Base-by-base conservation (phyloP, 2,888 invertebrate species). In the Oscheius sp. region DNA sequence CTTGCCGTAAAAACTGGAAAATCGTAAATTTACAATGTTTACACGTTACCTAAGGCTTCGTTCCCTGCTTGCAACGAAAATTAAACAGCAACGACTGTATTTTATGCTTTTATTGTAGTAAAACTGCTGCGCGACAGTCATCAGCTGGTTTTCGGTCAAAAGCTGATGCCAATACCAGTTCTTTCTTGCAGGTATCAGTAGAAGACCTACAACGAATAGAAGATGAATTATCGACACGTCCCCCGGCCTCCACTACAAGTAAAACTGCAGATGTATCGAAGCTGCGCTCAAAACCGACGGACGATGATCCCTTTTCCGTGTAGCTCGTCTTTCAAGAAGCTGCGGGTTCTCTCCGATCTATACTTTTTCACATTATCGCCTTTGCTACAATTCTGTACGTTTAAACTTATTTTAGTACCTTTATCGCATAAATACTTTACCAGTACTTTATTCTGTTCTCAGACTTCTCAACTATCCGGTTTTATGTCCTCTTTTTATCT, bases 191-290 rank as follows among this genome's bases (percentile, higher is more conserved):
- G 85, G 85, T 87, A 0, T 81, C 80, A 3, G 74, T 84, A 2
- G 84, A 86, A 70, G 87, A 87, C 57, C 87, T 88, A 50, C 83
- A 85, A 48, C 60, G 80, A 42, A 80, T 87, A 60, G 87, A 88
- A 77, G 82, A 80, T 13, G 84, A 84, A 33, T 73, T 11, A 29
- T 48, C 55, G 33, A 32, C 68, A 37, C 33, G 55, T 42, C 33
- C 55, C 9, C 1, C 53, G 13, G 53, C 35, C 33, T 13, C 47
- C 11, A 63, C 42, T 48, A 13, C 53, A 4, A 21, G 13, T 53
- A 63, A 68, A 68, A 21, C 68, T 11, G 42, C 32, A 2, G 53
- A 55, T 42, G 68, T 68, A 7, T 68, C 68, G 11, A 68, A 68
- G 29, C 33, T 68, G 29, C 68, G 68, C n/a, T 53, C 68, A 13